Base-by-base conservation (phyloP, 2,888 invertebrate species). In the Eupithecia dodoneata region DNA sequence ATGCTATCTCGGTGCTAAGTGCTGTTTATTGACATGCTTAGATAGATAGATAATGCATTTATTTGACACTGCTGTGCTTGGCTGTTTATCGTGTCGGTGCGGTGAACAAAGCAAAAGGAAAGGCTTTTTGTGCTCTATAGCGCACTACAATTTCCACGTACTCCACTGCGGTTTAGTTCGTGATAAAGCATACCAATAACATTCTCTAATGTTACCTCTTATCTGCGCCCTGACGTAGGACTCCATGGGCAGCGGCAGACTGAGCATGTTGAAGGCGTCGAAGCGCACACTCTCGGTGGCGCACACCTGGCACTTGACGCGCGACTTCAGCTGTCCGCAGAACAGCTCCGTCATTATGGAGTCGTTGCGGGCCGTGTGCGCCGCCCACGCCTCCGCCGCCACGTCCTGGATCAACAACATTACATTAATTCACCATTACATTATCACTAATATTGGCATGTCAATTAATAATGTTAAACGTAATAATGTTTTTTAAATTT, bases 301-400 rank as follows among this genome's bases (percentile, higher is more conserved):
- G 93, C 99, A 99, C 42, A 97, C 96, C 85, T 97, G 96, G 91
- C 99, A 99, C 71, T 97, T 97, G 73, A 97, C 97, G 89, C 97
- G 97, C 5, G 98, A 99, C 92, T 98, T 98, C 12, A 99, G 96
- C 91, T 98, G 98, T 0, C 99, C 99, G 91, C 98, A 98, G 95
- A 99, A 99, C 83, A 98, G 94, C 89, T 98, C 98, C 73, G 98
- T 98, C 82, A 99, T 97, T 81, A 99, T 97, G 65, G 98, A 98
- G 89, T 97, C 96, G 95, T 99, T 98, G 84, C 98, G 96, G 3
- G 97, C 95, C 78, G 97, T 93, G 93, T 98, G 97, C 86, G 97
- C 97, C 78, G 97, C 96, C 98, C 98, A 99, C 44, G 98, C 98
- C 84, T 97, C 97, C 6, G 96, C 96, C 0, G 97, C 97, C 6